Evolutionary conservation across 2,113 vertebrate species (phyloP).

Genomic region (Mus pahari): DNA sequence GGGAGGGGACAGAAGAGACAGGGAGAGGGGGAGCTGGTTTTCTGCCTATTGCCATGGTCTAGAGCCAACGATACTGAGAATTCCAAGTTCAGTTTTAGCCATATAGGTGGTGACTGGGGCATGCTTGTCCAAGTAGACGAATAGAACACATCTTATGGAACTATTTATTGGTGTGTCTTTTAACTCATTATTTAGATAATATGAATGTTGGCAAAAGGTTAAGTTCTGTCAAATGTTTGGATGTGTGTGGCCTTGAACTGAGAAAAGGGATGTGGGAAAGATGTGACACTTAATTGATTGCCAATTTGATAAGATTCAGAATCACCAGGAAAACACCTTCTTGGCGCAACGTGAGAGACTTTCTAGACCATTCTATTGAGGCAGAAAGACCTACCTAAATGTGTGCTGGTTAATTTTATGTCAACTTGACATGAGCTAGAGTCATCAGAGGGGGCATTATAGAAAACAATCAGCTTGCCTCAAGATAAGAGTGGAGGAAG

Average conservation of each 20-base stretch:
- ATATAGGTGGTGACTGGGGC: background rate
- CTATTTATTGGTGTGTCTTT: slow-evolving; percentile 12
- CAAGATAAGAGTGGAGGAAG: background rate
- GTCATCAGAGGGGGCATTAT: background rate
- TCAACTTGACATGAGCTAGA: background rate
- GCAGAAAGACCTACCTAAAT: background rate
- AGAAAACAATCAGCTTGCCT: background rate
- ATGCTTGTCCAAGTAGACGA: background rate
- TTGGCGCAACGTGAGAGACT: background rate
- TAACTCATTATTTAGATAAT: slow-evolving; percentile 26
- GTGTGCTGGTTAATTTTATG: background rate
- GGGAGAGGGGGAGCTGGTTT: background rate
- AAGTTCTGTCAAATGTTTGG: background rate
- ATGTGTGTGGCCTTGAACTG: slow-evolving; percentile 40
- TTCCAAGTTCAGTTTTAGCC: background rate
- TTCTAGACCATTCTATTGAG: background rate
- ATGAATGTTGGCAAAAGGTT: background rate
- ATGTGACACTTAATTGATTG: background rate
- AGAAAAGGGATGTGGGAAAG: background rate
- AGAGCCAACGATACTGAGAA: background rate
- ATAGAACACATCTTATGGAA: background rate
- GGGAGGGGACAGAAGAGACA: background rate
- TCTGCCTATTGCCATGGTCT: background rate
- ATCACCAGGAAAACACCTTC: background rate
- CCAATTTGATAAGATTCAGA: background rate